Percentiles rank a stretch among this genome's conserved stretches.
phyloP scores from a whole-genome alignment of 2,797 vertebrate genomes.

The Meda fulgida region DNA sequence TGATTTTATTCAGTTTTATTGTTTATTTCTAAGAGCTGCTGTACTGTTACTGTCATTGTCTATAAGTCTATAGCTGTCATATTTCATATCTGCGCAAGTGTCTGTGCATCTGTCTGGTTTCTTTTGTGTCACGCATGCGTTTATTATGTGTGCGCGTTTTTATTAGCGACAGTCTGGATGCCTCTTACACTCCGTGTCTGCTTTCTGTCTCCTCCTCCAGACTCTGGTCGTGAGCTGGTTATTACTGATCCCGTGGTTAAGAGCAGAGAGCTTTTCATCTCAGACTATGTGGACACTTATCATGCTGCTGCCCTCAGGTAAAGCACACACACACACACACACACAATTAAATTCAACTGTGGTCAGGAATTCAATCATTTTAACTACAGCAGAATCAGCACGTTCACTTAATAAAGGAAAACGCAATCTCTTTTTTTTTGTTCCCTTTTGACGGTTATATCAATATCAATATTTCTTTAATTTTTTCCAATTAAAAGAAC shows the following conservation, averaged over 20 bases:
- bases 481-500: neutral
- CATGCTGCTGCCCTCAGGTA: slow-evolving; percentile 98
- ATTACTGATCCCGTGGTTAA: slow-evolving; percentile 98
- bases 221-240: slow-evolving; percentile 96
- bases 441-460: neutral
- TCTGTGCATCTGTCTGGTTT: slow-evolving; percentile 22
- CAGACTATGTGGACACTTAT: slow-evolving; percentile 97
- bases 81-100: slow-evolving; percentile 1
- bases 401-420: neutral
- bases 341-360: neutral
- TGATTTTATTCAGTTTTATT: neutral
- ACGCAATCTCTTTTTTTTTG: neutral
- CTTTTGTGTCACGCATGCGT: slow-evolving; percentile 21
- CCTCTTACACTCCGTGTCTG: slow-evolving; percentile 22
- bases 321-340: slow-evolving; percentile 57
- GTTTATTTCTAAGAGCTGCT: neutral
- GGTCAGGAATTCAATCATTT: slow-evolving; percentile 13
- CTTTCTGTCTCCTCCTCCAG: slow-evolving; percentile 72
- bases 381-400: neutral
- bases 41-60: neutral
- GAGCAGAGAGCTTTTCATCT: slow-evolving; percentile 99
- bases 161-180: slow-evolving; percentile 43
- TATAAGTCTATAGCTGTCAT: neutral
- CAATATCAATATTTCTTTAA: neutral
- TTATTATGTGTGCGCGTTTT: slow-evolving; percentile 53